phyloP scores from a whole-genome alignment of 1,140 invertebrate species.

The Colletes latitarsis region DNA sequence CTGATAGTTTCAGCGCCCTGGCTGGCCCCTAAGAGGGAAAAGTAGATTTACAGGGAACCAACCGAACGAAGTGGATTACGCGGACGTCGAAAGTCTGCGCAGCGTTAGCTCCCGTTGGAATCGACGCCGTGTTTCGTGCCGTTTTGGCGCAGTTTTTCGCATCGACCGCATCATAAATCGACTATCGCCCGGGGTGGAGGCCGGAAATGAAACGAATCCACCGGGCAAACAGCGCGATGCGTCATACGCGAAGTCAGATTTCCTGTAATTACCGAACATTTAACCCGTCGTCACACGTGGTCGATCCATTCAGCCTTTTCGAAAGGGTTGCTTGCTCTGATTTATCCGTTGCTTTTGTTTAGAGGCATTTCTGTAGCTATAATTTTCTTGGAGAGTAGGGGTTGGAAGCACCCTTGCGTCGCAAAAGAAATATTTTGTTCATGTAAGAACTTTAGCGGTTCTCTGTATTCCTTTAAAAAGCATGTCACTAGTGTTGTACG shows the following conservation, averaged over 20 bases:
- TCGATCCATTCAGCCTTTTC: neutral
- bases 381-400: too few relatives aligned
- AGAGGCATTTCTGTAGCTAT: too few relatives aligned
- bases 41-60: constrained; percentile 61
- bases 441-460: too few relatives aligned
- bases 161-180: neutral
- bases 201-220: neutral
- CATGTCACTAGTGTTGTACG: too few relatives aligned
- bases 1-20: constrained; percentile 4
- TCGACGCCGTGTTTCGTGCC: neutral
- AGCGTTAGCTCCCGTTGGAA: too few relatives aligned
- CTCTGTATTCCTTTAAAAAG: too few relatives aligned
- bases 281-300: neutral
- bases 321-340: neutral
- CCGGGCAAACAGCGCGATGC: constrained; percentile 6
- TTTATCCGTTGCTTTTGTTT: too few relatives aligned
- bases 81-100: constrained; percentile 11
- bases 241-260: neutral
- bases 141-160: neutral
- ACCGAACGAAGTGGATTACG: constrained; percentile 55
- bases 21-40: constrained; percentile 22
- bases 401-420: too few relatives aligned
- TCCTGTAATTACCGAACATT: constrained; percentile 8
- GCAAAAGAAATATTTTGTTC: too few relatives aligned
- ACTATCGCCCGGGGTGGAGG: neutral